These are phyloP conservation scores for Trypoxylon attenuatum DNA, from an alignment of 2,888 invertebrate species.

Conservation along the genomic window DNA sequence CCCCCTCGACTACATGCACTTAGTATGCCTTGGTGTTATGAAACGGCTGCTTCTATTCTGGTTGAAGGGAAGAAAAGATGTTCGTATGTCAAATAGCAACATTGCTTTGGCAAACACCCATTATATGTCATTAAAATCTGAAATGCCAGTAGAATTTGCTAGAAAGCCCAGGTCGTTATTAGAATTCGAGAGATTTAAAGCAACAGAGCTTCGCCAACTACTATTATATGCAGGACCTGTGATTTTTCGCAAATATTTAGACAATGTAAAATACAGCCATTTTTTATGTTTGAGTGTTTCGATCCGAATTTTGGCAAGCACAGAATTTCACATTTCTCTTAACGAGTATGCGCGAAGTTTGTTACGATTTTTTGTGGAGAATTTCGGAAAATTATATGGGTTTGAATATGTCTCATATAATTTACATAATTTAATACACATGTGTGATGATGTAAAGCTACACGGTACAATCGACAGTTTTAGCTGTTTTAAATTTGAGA, in stretches of 20 bases:
- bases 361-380: conserved; percentile 2
- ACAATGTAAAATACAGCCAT: not conserved
- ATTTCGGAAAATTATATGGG: conserved; percentile 1
- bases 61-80: not conserved
- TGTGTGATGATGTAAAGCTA: not conserved
- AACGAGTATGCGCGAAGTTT: not conserved
- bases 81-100: not conserved
- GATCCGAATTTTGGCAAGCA: not conserved
- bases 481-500: conserved; percentile 3
- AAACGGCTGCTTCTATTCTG: not conserved
- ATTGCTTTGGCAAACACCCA: not conserved
- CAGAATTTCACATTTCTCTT: conserved; percentile 1
- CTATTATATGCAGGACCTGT: not conserved
- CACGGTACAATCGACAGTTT: not conserved
- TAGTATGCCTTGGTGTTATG: not conserved
- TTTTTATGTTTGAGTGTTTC: not conserved
- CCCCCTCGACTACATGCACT: not conserved
- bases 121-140: not conserved
- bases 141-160: conserved; percentile 1
- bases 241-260: not conserved
- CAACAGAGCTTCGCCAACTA: not conserved
- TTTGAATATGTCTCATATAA: conserved; percentile 1
- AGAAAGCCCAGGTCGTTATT: not conserved
- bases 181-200: conserved; percentile 1
- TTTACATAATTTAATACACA: conserved; percentile 5